Conservation (phyloP, 2,113 vertebrate species). For the Ciconia boyciana region DNA sequence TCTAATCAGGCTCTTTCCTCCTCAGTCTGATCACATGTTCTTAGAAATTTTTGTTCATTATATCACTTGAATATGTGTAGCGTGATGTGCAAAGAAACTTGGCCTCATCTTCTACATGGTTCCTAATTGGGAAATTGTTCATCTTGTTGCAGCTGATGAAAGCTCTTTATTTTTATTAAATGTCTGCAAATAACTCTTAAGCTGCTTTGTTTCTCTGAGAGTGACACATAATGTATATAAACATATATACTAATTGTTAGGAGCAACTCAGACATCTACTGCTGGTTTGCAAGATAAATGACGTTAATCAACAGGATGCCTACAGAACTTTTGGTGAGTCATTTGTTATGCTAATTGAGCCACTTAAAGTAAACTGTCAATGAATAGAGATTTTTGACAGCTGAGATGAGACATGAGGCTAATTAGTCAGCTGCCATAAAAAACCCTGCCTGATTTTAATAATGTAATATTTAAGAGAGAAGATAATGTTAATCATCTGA, state of each 20-base stretch:
- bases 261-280: conserved; percentile 70
- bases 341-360: conserved; percentile 85
- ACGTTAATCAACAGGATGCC: conserved; percentile 84
- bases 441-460: conserved; percentile 60
- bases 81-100: background rate
- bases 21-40: background rate
- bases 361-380: conserved; percentile 80
- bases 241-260: conserved; percentile 77
- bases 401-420: conserved; percentile 65
- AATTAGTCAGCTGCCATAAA: conserved; percentile 70
- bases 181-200: conserved; percentile 29
- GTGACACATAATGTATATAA: conserved; percentile 64
- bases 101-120: background rate
- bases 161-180: conserved; percentile 27
- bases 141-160: background rate
- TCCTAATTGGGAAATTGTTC: background rate
- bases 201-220: conserved; percentile 8
- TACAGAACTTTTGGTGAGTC: conserved; percentile 82
- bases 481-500: conserved; percentile 72
- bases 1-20: background rate
- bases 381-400: conserved; percentile 70
- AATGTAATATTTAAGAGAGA: conserved; percentile 72
- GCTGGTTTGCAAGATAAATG: conserved; percentile 80
- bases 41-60: background rate
- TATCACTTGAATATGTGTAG: background rate